These are phyloP conservation scores for Drosophila seclusa DNA, from an alignment of 2,888 invertebrate genomes.

Conservation along the genomic window DNA sequence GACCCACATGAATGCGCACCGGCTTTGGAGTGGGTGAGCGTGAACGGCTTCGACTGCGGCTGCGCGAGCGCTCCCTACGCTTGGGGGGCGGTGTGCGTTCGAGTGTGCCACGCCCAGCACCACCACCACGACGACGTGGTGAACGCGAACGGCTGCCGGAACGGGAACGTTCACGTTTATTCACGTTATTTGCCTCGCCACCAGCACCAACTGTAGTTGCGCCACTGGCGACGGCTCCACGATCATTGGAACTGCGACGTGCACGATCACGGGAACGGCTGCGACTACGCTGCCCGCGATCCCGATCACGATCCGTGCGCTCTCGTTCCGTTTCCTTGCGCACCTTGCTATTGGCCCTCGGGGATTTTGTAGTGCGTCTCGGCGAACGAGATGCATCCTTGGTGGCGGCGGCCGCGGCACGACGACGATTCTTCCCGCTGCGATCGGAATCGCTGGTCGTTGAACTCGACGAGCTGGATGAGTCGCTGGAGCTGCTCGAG, in stretches of 20 bases:
- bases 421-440: conserved; percentile 74
- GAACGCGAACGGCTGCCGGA: conserved; percentile 84
- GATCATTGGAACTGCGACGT: conserved; percentile 64
- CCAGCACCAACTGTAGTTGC: conserved; percentile 17
- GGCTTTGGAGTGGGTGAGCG: conserved; percentile 96
- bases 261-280: conserved; percentile 66
- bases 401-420: conserved; percentile 43
- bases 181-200: conserved; percentile 56
- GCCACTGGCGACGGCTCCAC: conserved; percentile 29
- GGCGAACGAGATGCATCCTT: conserved; percentile 72
- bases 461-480: conserved; percentile 87
- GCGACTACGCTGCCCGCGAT: conserved; percentile 55
- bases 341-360: conserved; percentile 63
- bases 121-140: conserved; percentile 87
- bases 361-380: conserved; percentile 69
- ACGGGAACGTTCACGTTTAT: conserved; percentile 75
- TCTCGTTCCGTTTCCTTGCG: conserved; percentile 73
- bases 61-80: conserved; percentile 91
- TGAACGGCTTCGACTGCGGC: conserved; percentile 93
- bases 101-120: conserved; percentile 89
- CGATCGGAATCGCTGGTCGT: conserved; percentile 89
- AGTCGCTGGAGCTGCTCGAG: conserved; percentile 88
- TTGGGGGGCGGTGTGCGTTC: conserved; percentile 91
- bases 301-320: conserved; percentile 57
- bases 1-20: conserved; percentile 96